Percentiles rank a stretch among this genome's conserved stretches.
Conservation (phyloP, 2,113 vertebrate genomes). For the Theropithecus gelada region DNA sequence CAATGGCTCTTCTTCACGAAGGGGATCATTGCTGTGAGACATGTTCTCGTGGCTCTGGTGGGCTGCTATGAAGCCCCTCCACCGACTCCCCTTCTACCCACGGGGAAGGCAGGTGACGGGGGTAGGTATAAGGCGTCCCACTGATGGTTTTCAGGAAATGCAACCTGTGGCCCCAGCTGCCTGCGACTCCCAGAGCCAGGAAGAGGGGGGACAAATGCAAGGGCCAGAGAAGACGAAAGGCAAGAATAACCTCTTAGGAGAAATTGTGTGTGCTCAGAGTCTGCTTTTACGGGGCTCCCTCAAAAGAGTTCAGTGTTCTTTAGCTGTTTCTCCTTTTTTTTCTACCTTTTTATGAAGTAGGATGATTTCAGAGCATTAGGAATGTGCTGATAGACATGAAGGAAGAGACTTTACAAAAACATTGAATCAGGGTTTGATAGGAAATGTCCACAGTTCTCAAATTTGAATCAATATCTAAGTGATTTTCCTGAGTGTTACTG, state of each 20-base stretch:
- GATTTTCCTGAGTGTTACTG: fast-evolving
- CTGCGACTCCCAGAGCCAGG: background rate
- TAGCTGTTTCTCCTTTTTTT: background rate
- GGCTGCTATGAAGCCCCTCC: fast-evolving
- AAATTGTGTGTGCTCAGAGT: too few species aligned
- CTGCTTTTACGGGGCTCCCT: fast-evolving
- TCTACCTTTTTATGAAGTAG: background rate
- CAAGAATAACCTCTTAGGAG: fast-evolving
- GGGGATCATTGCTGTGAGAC: fast-evolving
- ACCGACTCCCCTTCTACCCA: fast-evolving
- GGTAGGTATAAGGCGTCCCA: fast-evolving
- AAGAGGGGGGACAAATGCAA: background rate
- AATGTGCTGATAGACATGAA: fast-evolving
- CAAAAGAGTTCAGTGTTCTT: fast-evolving
- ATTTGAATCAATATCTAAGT: fast-evolving
- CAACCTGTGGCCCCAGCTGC: background rate
- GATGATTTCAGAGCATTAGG: background rate
- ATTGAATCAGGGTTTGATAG: background rate
- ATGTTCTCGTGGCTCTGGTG: background rate
- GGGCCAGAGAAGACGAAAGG: fast-evolving
- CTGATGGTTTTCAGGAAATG: background rate
- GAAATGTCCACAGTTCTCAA: background rate
- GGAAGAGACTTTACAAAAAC: too few species aligned
- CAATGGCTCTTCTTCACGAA: fast-evolving
- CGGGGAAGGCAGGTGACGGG: background rate